Evolutionary conservation across 2,888 invertebrate species (phyloP), one percentile per base, ranked within the genome.

Genomic region (Drosophila ezoana): DNA sequence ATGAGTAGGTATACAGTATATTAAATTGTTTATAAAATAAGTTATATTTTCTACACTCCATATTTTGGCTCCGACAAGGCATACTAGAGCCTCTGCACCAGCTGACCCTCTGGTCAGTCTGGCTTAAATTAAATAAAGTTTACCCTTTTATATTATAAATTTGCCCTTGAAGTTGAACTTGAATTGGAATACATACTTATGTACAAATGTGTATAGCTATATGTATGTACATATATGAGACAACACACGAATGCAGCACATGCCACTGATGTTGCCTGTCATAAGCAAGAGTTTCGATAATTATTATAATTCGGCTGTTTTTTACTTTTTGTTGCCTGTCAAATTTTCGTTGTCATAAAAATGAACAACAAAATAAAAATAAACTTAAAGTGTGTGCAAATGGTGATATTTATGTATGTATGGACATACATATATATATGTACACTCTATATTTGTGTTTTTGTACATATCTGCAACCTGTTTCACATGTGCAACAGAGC

Each of bases 291-390:
- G 53, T 72, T 70, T 81, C 72, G 64, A 83, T 85, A 83, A 85
- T 83, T 83, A 85, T 85, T 67, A 81, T 83, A 84, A 84, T 84
- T 75, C 57, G 70, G 63, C 40, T 37, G 45, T 66, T 35, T 23
- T 47, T 56, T 66, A 53, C 54, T 51, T 72, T 57, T 53, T 40
- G 53, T 66, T 60, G 79, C 65, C 78, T 80, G 80, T 85, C 88
- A 85, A 82, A 85, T 80, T 80, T 72, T 85, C 72, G 79, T 82
- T 86, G 73, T 73, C 86, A 82, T 85, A 84, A 82, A 87, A 78
- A 72, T 70, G 63, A 73, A 79, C 75, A 65, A 28, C 58, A 75
- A 83, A 85, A 63, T 49, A 48, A 48, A 59, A 60, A 77, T 57
- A 56, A 73, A 54, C 48, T 49, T 74, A 68, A 87, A 85, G 80